These are phyloP conservation scores for Carassius gibelio DNA, from an alignment of 2,113 vertebrate genomes.

Conservation along the genomic window DNA sequence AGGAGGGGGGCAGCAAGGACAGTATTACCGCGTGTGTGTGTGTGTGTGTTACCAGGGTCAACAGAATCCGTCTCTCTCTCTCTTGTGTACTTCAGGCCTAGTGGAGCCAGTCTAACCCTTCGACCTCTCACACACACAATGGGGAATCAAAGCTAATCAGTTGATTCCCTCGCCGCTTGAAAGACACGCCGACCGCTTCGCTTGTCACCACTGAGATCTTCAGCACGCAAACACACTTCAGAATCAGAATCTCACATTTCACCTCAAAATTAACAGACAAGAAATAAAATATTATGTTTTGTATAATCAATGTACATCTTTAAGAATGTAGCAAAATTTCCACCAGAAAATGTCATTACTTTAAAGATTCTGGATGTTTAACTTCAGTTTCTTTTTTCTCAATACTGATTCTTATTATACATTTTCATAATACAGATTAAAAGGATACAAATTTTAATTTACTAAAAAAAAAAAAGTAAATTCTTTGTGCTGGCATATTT, in stretches of 20 bases:
- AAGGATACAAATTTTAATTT: too few species aligned
- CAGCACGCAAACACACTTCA: not conserved
- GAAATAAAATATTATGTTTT: not conserved
- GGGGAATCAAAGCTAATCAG: slow-evolving; percentile 40
- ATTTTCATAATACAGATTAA: not conserved
- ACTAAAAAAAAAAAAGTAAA: too few species aligned
- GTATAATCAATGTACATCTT: not conserved
- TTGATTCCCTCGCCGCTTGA: slow-evolving; percentile 29
- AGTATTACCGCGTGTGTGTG: slow-evolving; percentile 57
- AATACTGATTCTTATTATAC: not conserved
- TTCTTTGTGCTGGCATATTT: too few species aligned
- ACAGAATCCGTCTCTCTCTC: slow-evolving; percentile 67
- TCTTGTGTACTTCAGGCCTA: slow-evolving; percentile 65
- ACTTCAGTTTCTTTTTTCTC: not conserved
- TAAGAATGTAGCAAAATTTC: not conserved
- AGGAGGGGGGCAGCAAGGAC: slow-evolving; percentile 30
- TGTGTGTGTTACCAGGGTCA: slow-evolving; percentile 72
- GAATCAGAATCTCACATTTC: not conserved
- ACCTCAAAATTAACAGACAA: not conserved
- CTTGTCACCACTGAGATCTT: slow-evolving; percentile 14
- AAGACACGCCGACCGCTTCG: slow-evolving; percentile 24
- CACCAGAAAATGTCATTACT: not conserved
- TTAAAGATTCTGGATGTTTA: not conserved
- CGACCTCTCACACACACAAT: slow-evolving; percentile 59
- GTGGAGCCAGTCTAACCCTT: slow-evolving; percentile 65